These are phyloP conservation scores for Metopolophium dirhodum DNA, from an alignment of 1,140 invertebrate genomes.

Conservation along the genomic window DNA sequence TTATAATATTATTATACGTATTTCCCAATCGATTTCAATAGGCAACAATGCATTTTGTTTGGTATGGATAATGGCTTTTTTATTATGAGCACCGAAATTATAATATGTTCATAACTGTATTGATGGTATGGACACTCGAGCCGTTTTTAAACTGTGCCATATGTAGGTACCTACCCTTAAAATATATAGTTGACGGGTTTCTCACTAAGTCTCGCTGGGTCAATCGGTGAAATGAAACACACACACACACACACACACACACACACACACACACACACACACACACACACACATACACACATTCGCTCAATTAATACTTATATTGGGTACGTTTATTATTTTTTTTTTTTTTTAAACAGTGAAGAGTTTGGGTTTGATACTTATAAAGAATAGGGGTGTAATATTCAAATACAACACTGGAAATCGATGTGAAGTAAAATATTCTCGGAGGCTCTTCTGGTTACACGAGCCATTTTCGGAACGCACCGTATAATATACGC, in stretches of 20 bases:
- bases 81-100: neutral
- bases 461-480: neutral
- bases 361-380: neutral
- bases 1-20: neutral
- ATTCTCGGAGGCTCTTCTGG: neutral
- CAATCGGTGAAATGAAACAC: constrained; percentile 3
- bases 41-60: neutral
- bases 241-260: neutral
- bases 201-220: neutral
- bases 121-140: neutral
- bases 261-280: too few species aligned
- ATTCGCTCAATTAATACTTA: neutral
- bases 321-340: neutral
- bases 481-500: neutral
- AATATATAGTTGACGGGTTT: constrained; percentile 1
- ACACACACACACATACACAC: too few species aligned
- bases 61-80: neutral
- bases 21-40: neutral
- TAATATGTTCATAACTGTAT: neutral
- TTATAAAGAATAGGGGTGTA: neutral
- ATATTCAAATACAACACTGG: neutral
- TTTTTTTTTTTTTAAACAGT: neutral
- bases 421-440: constrained; percentile 16
- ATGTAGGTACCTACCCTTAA: neutral
- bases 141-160: neutral